phyloP scores from a whole-genome alignment of 1,140 invertebrate species.

The Camponotus pennsylvanicus region DNA sequence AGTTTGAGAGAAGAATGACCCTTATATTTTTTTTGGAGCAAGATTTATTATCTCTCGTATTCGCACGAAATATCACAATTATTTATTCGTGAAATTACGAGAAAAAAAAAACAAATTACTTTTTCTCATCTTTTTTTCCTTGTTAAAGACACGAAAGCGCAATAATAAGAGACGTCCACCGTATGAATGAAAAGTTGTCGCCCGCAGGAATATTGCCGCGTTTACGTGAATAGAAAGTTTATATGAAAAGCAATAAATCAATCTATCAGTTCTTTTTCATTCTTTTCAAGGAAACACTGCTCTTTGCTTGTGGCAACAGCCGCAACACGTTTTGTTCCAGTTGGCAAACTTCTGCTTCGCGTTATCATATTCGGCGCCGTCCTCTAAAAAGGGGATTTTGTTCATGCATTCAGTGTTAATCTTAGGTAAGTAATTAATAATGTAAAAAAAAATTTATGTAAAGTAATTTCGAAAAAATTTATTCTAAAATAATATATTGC shows the following conservation, averaged over 20 bases:
- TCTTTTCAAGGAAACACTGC: constrained; percentile 77
- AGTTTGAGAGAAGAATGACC: constrained; percentile 52
- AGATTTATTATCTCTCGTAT: background rate
- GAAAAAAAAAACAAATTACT: background rate
- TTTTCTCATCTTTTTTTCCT: constrained; percentile 1
- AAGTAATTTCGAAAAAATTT: background rate
- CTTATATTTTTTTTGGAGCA: background rate
- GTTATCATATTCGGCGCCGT: constrained; percentile 92
- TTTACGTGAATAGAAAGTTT: constrained; percentile 28
- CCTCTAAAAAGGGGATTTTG: constrained; percentile 91
- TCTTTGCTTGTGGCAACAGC: constrained; percentile 84
- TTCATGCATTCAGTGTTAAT: constrained; percentile 94
- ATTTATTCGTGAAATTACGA: background rate
- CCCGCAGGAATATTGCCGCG: background rate
- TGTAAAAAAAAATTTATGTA: background rate
- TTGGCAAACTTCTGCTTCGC: constrained; percentile 92
- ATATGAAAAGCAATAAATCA: constrained; percentile 43
- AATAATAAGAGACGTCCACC: background rate
- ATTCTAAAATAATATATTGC: background rate
- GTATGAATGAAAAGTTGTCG: constrained; percentile 4
- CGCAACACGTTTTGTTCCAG: constrained; percentile 87
- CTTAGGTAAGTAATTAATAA: constrained; percentile 87
- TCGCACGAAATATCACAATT: background rate
- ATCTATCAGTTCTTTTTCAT: constrained; percentile 20
- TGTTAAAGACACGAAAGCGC: background rate